A percentile compares a stretch with the other conserved stretches of the same genome.
These are phyloP conservation scores for Horisme vitalbata DNA, from an alignment of 2,888 invertebrate species.

Conservation along the genomic window DNA sequence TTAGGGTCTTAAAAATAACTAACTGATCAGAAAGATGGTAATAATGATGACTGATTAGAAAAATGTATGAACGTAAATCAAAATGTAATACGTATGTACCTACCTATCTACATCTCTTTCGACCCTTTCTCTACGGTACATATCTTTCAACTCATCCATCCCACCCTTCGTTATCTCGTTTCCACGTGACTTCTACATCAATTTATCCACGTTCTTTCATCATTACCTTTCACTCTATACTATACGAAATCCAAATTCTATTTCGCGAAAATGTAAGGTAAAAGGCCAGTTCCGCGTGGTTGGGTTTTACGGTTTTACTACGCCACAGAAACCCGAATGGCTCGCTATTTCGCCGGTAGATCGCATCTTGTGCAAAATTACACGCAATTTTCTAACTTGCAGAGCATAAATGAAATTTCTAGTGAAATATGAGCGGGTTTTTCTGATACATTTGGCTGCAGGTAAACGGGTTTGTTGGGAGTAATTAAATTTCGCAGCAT, in stretches of 20 bases:
- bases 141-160: no score
- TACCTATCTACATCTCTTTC: no score
- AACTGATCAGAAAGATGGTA: no score
- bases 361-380: slow-evolving; percentile 36
- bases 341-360: slow-evolving; percentile 29
- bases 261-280: slow-evolving; percentile 32
- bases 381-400: slow-evolving; percentile 37
- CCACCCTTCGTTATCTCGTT: background rate
- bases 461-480: slow-evolving; percentile 21
- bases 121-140: no score
- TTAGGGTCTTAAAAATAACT: no score
- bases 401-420: slow-evolving; percentile 33
- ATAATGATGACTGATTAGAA: no score
- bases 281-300: slow-evolving; percentile 34
- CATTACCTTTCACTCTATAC: slow-evolving; percentile 30
- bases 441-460: slow-evolving; percentile 27
- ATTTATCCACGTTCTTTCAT: slow-evolving; percentile 25
- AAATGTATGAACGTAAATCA: no score
- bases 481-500: slow-evolving; percentile 25
- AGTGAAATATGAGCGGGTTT: slow-evolving; percentile 27
- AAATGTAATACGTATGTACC: no score
- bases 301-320: slow-evolving; percentile 35
- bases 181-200: slow-evolving; percentile 12
- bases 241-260: slow-evolving; percentile 33
- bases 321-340: slow-evolving; percentile 33